Evolutionary conservation across 1,140 invertebrate genomes (phyloP), one percentile per base, ranked within the genome.

Genomic region (Sminthurides bifidus): DNA sequence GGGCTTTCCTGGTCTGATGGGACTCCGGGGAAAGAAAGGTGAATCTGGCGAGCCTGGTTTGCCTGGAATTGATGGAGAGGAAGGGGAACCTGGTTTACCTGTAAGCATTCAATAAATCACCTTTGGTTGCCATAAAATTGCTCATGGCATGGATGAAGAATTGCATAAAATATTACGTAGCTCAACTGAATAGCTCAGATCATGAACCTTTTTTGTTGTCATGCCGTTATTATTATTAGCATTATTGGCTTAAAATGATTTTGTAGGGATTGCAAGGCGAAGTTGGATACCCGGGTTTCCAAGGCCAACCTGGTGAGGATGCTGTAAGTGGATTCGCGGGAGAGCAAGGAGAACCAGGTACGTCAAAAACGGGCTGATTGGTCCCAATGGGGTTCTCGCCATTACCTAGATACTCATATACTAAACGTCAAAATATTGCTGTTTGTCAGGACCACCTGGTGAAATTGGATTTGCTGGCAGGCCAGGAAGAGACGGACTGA

Each of bases 1-100:
- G n/a, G 72, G 73, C 23, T 64, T 66, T 0, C 70, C 68, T 2
- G 79, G 79, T n/a, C 65, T 67, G 44, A 62, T 65, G 38, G 76
- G 72, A 41, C 1, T 64, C 0, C 67, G 66, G 24, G 73, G 73
- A 29, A 23, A 54, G 0, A 68, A 76, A 66, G 79, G 80, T 54
- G 46, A 19, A 15, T 30, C 55, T 27, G 59, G 58, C 35, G 14
- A 23, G n/a, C 27, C 43, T 5, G 33, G 19, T 40, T 29, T 29
- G 3, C 45, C 26, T 3, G 54, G 54, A 19, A 12, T 15, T 19
- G 19, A 5, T 1, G 51, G 51, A 12, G 24, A 23, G 37, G 27
- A 41, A 6, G 51, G 51, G 21, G 3, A 23, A 19, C 19, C 19
- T 6, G 48, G 48, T 21, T 24, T 6, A n/a, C 10, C 26, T 6